phyloP scores from a whole-genome alignment of 2,113 vertebrate species.

The Equus przewalskii region DNA sequence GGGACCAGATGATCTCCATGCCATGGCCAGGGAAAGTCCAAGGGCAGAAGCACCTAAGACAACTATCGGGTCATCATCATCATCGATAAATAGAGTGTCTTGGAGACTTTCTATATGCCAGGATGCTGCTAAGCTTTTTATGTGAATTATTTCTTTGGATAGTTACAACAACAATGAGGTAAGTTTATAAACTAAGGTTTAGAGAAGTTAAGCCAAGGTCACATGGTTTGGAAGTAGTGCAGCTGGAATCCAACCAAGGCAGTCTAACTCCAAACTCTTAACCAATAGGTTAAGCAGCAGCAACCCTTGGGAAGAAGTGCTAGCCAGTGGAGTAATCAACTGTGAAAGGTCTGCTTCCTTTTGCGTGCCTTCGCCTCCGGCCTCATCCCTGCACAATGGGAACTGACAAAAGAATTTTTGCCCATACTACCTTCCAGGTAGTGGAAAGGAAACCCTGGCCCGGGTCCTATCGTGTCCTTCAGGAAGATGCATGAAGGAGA shows the following conservation, averaged over 20 bases:
- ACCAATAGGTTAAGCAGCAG: not conserved
- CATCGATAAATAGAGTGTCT: not conserved
- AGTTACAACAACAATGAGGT: not conserved
- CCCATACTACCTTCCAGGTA: not conserved
- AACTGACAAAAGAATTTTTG: not conserved
- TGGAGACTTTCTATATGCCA: not conserved
- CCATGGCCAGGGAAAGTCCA: not conserved
- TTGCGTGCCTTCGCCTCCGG: not conserved
- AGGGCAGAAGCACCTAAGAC: not conserved
- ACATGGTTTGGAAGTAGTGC: not conserved
- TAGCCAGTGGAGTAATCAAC: not conserved
- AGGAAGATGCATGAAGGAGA: not conserved
- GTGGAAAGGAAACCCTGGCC: not conserved
- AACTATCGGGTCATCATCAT: not conserved
- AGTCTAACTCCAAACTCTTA: not conserved
- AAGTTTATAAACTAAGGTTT: slow-evolving; percentile 8
- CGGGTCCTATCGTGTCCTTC: not conserved
- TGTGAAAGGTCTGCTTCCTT: not conserved
- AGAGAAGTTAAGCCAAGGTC: not conserved
- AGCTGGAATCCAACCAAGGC: not conserved
- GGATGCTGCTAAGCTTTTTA: not conserved
- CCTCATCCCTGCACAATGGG: not conserved
- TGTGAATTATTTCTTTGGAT: not conserved
- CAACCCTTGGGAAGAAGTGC: not conserved
- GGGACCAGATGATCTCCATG: not conserved